Evolutionary conservation across 1,140 invertebrate species (phyloP).

Genomic region (Drosophila nigromelanica): DNA sequence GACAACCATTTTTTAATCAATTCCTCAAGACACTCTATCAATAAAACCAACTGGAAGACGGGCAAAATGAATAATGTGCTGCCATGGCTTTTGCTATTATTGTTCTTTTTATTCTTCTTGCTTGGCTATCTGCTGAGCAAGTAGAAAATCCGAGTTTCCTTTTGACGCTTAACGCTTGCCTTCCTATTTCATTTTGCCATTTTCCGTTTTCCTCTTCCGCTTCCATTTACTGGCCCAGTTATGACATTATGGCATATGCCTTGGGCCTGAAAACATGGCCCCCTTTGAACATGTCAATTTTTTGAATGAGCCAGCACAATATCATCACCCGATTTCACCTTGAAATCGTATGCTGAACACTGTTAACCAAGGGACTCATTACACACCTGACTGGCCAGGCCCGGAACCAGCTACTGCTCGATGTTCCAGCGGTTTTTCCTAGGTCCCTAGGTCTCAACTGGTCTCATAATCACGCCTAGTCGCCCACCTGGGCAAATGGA

Average conservation of each 20-base stretch:
- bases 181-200: conserved; percentile 42
- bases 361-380: too few relatives aligned
- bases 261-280: not conserved
- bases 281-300: conserved; percentile 19
- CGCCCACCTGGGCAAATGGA: conserved; percentile 63
- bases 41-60: conserved; percentile 44
- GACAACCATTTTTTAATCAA: conserved; percentile 76
- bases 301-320: conserved; percentile 6
- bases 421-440: too few relatives aligned
- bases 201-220: conserved; percentile 16
- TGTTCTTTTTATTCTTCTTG: conserved; percentile 30
- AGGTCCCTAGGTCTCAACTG: not conserved
- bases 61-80: conserved; percentile 44
- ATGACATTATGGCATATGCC: conserved; percentile 22
- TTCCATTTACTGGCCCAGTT: conserved; percentile 6
- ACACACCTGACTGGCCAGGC: too few relatives aligned
- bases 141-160: conserved; percentile 74
- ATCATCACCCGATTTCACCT: not conserved
- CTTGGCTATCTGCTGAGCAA: conserved; percentile 44
- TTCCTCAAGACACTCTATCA: conserved; percentile 66
- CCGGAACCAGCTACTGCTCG: too few relatives aligned
- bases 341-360: too few relatives aligned
- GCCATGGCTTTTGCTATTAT: conserved; percentile 28
- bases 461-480: conserved; percentile 57
- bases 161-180: conserved; percentile 47